Evolutionary conservation across 2,797 vertebrate genomes (phyloP).

Genomic region (Melanotaenia maccullochi): DNA sequence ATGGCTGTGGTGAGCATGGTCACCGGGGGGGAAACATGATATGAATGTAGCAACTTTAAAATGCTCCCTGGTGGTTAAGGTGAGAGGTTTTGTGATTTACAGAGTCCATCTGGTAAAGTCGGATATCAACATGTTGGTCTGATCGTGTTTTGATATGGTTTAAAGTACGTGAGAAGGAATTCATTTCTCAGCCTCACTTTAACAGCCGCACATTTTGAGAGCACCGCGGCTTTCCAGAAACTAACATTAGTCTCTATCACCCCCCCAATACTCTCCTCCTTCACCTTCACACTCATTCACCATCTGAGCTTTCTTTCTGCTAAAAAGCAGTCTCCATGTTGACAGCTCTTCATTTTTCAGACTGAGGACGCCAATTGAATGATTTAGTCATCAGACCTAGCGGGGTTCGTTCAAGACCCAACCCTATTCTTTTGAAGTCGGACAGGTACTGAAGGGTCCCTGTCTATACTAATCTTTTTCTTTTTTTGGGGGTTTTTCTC

Average conservation of each 20-base stretch:
- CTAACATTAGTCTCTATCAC: conserved; percentile 30
- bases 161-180: conserved; percentile 47
- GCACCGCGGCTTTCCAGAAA: conserved; percentile 22
- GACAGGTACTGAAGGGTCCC: conserved; percentile 51
- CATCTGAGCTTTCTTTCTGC: conserved; percentile 15
- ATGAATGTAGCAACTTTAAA: conserved; percentile 43
- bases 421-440: conserved; percentile 53
- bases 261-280: conserved; percentile 8
- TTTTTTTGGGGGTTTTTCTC: background rate
- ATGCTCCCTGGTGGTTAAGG: conserved; percentile 50
- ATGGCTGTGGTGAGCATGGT: conserved; percentile 52
- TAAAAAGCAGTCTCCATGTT: conserved; percentile 35
- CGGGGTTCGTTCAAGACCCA: conserved; percentile 49
- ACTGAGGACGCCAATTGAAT: conserved; percentile 59
- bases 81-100: conserved; percentile 50
- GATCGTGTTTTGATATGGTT: conserved; percentile 24
- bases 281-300: conserved; percentile 28
- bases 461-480: conserved; percentile 47
- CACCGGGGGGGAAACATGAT: conserved; percentile 56
- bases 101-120: conserved; percentile 50
- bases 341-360: conserved; percentile 41
- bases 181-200: conserved; percentile 35
- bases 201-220: conserved; percentile 44
- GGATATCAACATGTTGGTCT: conserved; percentile 22
- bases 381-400: conserved; percentile 50